phyloP scores from a whole-genome alignment of 2,888 invertebrate species.

The Synergus japonicus region DNA sequence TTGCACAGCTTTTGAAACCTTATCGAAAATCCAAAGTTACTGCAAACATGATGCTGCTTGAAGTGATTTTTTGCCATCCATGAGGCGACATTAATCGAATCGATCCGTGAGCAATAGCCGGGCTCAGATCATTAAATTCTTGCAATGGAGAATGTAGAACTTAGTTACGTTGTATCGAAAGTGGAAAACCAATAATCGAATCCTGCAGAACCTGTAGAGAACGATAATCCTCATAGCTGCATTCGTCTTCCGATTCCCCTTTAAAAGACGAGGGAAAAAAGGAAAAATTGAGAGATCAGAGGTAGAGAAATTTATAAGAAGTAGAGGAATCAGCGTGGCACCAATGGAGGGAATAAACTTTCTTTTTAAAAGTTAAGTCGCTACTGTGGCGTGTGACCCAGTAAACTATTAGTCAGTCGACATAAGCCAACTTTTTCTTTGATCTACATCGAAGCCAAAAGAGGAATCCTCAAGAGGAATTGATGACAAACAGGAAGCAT shows the following conservation, averaged over 20 bases:
- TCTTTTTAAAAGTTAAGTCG: neutral
- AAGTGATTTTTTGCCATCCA: slow-evolving; percentile 4
- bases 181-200: slow-evolving; percentile 13
- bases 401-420: neutral
- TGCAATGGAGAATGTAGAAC: neutral
- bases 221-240: slow-evolving; percentile 17
- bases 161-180: slow-evolving; percentile 7
- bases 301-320: neutral
- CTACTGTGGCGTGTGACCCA: slow-evolving; percentile 2
- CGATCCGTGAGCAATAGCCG: neutral
- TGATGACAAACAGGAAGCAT: neutral
- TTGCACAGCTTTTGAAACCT: neutral
- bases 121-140: slow-evolving; percentile 18
- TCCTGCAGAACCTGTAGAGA: slow-evolving; percentile 7
- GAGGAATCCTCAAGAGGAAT: neutral
- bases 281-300: neutral
- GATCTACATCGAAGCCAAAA: neutral
- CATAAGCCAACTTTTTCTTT: neutral
- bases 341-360: neutral
- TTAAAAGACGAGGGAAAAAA: neutral
- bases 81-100: slow-evolving; percentile 14
- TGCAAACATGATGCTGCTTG: neutral
- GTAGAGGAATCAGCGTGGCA: neutral
- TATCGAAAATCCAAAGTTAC: neutral
- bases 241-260: slow-evolving; percentile 6